These are phyloP conservation scores for Cecidostiba fungosa DNA, from an alignment of 2,888 invertebrate species.

Conservation along the genomic window DNA sequence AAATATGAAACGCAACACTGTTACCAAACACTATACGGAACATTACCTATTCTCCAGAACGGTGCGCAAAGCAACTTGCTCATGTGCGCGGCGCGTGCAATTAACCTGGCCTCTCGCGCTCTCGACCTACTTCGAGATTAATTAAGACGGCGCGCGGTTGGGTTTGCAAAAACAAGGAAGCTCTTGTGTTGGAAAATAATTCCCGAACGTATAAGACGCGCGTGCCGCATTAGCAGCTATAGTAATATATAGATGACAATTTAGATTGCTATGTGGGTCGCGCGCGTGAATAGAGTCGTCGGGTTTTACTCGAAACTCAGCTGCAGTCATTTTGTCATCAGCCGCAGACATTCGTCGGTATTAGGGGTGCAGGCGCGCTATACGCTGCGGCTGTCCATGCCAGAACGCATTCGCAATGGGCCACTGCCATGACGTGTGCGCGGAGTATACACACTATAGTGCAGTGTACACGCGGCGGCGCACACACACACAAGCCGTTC, in stretches of 20 bases:
- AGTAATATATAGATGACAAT: too few relatives aligned
- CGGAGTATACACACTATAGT: not conserved
- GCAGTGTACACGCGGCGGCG: not conserved
- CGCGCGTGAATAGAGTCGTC: too few relatives aligned
- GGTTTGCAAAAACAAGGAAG: not conserved
- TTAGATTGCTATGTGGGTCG: too few relatives aligned
- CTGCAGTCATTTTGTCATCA: conserved; percentile 1
- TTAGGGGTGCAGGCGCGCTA: not conserved
- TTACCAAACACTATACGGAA: conserved; percentile 6
- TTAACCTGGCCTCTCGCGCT: not conserved
- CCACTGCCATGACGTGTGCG: too few relatives aligned
- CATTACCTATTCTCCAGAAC: conserved; percentile 1
- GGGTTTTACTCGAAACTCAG: not conserved
- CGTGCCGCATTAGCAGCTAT: too few relatives aligned
- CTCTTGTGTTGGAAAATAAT: not conserved
- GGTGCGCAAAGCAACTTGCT: not conserved
- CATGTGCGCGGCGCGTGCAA: not conserved
- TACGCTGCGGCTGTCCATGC: too few relatives aligned
- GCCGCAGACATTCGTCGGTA: not conserved
- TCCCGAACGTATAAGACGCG: not conserved
- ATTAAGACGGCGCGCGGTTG: not conserved
- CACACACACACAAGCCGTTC: not conserved
- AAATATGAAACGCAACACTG: not conserved
- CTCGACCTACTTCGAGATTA: conserved; percentile 10
- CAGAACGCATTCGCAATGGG: not conserved